Base-by-base conservation (phyloP, 2,113 vertebrate genomes). In the Lepisosteus osseus region DNA sequence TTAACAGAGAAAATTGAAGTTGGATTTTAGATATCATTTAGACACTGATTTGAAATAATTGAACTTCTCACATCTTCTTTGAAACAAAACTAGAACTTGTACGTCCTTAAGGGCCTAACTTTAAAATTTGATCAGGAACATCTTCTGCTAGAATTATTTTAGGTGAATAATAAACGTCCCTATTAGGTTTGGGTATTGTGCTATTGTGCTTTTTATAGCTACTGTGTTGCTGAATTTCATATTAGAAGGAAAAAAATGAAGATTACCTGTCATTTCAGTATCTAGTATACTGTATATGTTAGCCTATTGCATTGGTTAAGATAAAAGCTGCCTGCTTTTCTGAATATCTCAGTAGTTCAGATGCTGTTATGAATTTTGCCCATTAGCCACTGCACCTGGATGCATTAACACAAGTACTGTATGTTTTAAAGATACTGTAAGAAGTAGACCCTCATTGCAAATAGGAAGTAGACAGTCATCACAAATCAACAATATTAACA, bases 401-500 rank as follows among this genome's bases (percentile, higher is more conserved):
- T 63, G 55, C 55, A 62, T 74, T 81, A 81, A 81, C 80, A 80
- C 75, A 43, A 51, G 74, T 79, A 82, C 29, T 29, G 29, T 29
- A 29, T 76, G 74, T 83, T 82, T 77, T 65, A 83, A 73, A 78
- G 80, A 78, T 29, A 29, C 29, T 29, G 29, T 29, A 29, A 29
- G 29, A 29, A 29, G 29, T 29, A 29, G 29, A 29, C 29, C 29
- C 29, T 29, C 29, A 29, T 29, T 29, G 29, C 77, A 78, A 75
- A 68, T 43, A 0, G n/a, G 59, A 57, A 79, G 74, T 78, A 73
- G 69, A 68, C 72, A 74, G 76, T 73, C 82, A 79, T 79, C 80
- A 75, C 79, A 73, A 71, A 85, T 85, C 82, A 83, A 82, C 80
- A 75, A 77, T 80, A 84, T 86, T 82, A 86, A 88, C 82, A 74